These are phyloP conservation scores for Calliopsis andreniformis DNA, from an alignment of 1,140 invertebrate genomes.

Conservation along the genomic window DNA sequence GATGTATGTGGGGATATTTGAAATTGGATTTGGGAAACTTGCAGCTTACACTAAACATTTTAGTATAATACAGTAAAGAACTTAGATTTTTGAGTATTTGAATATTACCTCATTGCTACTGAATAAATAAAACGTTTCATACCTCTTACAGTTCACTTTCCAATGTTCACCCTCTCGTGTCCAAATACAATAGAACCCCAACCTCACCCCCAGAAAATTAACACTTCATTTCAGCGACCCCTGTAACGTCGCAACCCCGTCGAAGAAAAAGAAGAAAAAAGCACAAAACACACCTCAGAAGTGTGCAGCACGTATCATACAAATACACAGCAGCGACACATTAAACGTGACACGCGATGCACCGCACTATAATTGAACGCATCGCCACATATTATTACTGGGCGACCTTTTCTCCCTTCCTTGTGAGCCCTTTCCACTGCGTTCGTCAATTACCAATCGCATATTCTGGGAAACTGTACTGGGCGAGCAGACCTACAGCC, in stretches of 20 bases:
- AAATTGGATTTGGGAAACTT: no score
- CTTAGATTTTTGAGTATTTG: no score
- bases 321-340: conserved; percentile 54
- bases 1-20: no score
- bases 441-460: conserved; percentile 42
- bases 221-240: background rate
- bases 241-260: background rate
- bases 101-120: no score
- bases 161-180: no score
- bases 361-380: conserved; percentile 67
- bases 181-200: no score
- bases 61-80: no score
- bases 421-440: conserved; percentile 9
- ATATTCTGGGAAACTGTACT: conserved; percentile 45
- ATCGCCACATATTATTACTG: conserved; percentile 63
- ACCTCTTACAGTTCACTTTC: no score
- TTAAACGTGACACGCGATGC: conserved; percentile 66
- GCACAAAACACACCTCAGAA: background rate
- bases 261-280: background rate
- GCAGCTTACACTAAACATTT: no score
- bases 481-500: background rate
- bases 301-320: background rate
- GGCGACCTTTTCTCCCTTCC: conserved; percentile 26
- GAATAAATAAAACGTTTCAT: no score
- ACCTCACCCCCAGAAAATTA: no score